Conservation (phyloP, 2,113 vertebrate genomes). For the Erinaceus europaeus region DNA sequence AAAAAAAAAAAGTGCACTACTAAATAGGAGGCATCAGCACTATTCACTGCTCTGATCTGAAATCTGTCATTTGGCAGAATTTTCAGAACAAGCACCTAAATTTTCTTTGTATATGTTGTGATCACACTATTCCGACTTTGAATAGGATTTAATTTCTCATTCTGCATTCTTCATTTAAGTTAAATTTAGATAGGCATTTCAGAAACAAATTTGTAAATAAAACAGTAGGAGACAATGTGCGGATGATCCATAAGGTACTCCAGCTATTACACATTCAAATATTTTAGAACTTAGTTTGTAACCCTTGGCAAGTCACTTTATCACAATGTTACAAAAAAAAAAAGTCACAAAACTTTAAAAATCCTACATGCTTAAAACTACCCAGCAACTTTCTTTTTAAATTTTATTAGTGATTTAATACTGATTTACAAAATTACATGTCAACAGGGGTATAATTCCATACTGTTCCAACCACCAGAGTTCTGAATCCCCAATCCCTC, state of each 20-base stretch:
- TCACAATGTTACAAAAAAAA: too few species aligned
- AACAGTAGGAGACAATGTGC: background rate
- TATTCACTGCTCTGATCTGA: background rate
- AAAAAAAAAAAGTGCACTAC: too few species aligned
- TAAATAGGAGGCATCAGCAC: background rate
- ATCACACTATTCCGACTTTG: background rate
- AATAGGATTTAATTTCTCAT: constrained; percentile 27
- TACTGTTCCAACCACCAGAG: too few species aligned
- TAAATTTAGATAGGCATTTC: constrained; percentile 46
- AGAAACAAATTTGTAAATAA: constrained; percentile 29
- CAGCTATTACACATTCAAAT: background rate
- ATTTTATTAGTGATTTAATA: too few species aligned
- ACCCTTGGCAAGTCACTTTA: background rate
- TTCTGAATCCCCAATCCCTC: too few species aligned
- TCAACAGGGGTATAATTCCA: too few species aligned
- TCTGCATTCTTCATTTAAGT: background rate
- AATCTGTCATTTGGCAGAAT: background rate
- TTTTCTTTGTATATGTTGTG: background rate
- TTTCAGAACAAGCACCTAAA: background rate
- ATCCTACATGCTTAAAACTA: background rate
- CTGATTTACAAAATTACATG: too few species aligned
- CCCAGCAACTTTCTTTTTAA: background rate
- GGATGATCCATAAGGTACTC: background rate
- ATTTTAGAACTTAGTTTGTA: background rate
- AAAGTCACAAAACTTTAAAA: background rate